phyloP scores from a whole-genome alignment of 1,140 invertebrate genomes.

The Tetramorium simillimum region DNA sequence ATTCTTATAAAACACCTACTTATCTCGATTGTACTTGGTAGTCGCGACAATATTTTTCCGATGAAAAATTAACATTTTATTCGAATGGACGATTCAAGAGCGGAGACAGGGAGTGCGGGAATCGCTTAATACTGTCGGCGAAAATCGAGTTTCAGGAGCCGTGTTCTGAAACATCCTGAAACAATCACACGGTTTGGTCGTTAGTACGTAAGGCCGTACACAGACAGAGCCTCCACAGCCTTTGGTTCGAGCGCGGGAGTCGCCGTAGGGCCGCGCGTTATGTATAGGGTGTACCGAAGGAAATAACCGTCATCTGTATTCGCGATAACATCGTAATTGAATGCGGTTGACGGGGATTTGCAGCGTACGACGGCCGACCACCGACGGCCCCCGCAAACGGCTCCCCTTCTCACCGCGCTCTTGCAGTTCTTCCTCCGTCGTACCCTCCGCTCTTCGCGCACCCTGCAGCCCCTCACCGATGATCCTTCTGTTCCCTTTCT shows the following conservation, averaged over 20 bases:
- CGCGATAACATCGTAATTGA: slow-evolving; percentile 87
- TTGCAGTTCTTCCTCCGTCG: slow-evolving; percentile 57
- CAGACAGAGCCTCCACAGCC: slow-evolving; percentile 69
- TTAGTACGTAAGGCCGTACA: slow-evolving; percentile 71
- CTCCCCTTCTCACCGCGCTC: slow-evolving; percentile 67
- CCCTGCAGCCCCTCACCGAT: slow-evolving; percentile 10
- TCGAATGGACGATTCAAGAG: background rate
- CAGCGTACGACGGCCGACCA: slow-evolving; percentile 78
- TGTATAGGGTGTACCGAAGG: slow-evolving; percentile 86
- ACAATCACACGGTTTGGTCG: slow-evolving; percentile 84
- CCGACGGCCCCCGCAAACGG: slow-evolving; percentile 65
- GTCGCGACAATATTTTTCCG: background rate
- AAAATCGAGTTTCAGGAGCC: slow-evolving; percentile 64
- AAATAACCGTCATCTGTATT: slow-evolving; percentile 87
- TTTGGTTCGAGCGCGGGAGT: slow-evolving; percentile 80
- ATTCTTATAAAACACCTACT: background rate
- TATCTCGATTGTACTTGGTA: background rate
- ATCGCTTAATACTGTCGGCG: slow-evolving; percentile 47
- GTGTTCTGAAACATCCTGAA: slow-evolving; percentile 81
- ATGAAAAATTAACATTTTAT: background rate
- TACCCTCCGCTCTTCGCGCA: slow-evolving; percentile 18
- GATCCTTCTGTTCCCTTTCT: slow-evolving; percentile 8
- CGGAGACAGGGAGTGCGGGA: background rate
- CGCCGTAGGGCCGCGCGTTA: slow-evolving; percentile 77
- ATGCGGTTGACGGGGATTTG: slow-evolving; percentile 87